Percentiles rank a stretch among this genome's conserved stretches.
phyloP scores from a whole-genome alignment of 2,888 invertebrate species.

The Aspidapion aeneum region DNA sequence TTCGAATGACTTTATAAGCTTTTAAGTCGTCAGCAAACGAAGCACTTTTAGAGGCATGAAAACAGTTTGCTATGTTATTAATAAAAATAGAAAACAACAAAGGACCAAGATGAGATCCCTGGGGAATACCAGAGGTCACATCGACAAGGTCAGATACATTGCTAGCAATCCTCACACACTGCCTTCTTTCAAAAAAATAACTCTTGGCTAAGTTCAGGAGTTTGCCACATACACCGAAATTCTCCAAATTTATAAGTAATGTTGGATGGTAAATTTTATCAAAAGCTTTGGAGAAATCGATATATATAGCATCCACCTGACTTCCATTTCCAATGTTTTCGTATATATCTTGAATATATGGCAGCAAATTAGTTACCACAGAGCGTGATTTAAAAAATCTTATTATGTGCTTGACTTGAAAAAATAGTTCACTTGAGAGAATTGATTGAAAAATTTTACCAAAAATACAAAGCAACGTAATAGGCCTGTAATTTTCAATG shows the following conservation, averaged over 20 bases:
- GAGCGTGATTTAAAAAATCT: neutral
- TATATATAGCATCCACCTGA: conserved; percentile 2
- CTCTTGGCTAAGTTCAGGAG: neutral
- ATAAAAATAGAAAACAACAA: neutral
- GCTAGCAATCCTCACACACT: neutral
- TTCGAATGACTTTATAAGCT: neutral
- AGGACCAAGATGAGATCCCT: neutral
- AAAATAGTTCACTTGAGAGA: neutral
- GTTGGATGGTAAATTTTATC: neutral
- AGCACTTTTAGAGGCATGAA: neutral
- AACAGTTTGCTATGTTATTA: neutral
- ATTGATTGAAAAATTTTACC: neutral
- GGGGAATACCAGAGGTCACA: neutral
- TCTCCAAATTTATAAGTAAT: neutral
- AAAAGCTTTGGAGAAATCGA: conserved; percentile 4
- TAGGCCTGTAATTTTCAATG: neutral
- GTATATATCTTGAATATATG: neutral
- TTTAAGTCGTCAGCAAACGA: neutral
- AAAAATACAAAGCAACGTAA: neutral
- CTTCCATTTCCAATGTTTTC: neutral
- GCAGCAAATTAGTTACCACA: neutral
- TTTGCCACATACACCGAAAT: neutral
- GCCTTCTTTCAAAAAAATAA: neutral
- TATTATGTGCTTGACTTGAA: neutral
- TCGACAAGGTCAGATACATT: neutral